phyloP scores from a whole-genome alignment of 2,797 vertebrate species.

The Prionace glauca region DNA sequence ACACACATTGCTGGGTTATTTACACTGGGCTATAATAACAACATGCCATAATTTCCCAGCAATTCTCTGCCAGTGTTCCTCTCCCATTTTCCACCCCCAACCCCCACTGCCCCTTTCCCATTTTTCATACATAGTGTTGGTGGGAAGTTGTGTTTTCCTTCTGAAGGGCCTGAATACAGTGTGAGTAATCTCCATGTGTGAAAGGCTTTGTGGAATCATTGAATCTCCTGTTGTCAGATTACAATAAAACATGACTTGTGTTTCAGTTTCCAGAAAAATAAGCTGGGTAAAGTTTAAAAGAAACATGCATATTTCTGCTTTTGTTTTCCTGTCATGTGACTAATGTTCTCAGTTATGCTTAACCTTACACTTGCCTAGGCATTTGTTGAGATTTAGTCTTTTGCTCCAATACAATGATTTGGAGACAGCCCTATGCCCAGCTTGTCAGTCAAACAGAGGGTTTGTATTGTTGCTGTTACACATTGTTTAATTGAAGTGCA shows the following conservation, averaged over 20 bases:
- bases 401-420: conserved; percentile 43
- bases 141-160: conserved; percentile 13
- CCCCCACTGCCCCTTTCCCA: not conserved
- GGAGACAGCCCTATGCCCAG: conserved; percentile 40
- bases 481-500: conserved; percentile 41
- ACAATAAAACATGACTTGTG: conserved; percentile 50
- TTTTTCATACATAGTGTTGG: not conserved
- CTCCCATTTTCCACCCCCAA: too few species aligned
- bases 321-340: conserved; percentile 48
- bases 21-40: not conserved
- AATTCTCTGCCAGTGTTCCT: not conserved
- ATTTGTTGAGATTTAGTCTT: conserved; percentile 47
- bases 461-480: conserved; percentile 47
- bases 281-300: conserved; percentile 47
- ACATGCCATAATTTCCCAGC: not conserved
- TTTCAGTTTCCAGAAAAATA: conserved; percentile 54
- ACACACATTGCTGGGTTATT: not conserved
- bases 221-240: conserved; percentile 45
- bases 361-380: conserved; percentile 46
- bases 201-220: not conserved
- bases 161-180: not conserved
- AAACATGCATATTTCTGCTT: conserved; percentile 46
- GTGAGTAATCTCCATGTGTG: not conserved
- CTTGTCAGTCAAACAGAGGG: conserved; percentile 44
- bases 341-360: conserved; percentile 45